phyloP scores from a whole-genome alignment of 2,113 vertebrate genomes.

The Platysternon megacephalum region DNA sequence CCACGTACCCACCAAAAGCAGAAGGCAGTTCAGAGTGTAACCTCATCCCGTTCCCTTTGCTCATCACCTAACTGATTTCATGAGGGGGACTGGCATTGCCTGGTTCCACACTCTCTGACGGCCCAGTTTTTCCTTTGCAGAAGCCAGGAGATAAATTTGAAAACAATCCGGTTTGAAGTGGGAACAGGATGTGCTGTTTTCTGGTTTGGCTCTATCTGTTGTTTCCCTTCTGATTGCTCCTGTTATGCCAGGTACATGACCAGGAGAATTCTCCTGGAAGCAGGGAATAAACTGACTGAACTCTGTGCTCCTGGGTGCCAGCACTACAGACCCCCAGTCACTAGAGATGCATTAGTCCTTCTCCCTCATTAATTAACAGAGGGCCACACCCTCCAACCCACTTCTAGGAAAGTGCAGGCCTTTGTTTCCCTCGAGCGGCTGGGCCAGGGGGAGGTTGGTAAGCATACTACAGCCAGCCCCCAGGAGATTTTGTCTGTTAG shows the following conservation, averaged over 20 bases:
- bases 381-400: no score
- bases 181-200: neutral
- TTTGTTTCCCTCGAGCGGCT: no score
- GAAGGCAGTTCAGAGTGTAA: neutral
- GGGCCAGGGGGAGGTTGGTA: no score
- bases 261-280: neutral
- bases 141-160: neutral
- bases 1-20: no score
- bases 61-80: neutral
- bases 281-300: neutral
- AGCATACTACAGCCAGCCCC: no score
- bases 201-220: neutral
- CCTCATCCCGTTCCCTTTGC: neutral
- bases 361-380: neutral
- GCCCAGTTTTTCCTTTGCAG: neutral
- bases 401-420: no score
- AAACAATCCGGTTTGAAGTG: neutral
- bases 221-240: neutral
- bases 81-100: neutral
- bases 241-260: neutral
- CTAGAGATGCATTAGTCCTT: neutral
- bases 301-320: neutral
- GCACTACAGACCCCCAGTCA: neutral
- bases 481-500: no score
- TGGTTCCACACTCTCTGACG: neutral